Evolutionary conservation across 2,113 vertebrate genomes (phyloP), one percentile per base, ranked within the genome.

Genomic region (Regulus satrapa): DNA sequence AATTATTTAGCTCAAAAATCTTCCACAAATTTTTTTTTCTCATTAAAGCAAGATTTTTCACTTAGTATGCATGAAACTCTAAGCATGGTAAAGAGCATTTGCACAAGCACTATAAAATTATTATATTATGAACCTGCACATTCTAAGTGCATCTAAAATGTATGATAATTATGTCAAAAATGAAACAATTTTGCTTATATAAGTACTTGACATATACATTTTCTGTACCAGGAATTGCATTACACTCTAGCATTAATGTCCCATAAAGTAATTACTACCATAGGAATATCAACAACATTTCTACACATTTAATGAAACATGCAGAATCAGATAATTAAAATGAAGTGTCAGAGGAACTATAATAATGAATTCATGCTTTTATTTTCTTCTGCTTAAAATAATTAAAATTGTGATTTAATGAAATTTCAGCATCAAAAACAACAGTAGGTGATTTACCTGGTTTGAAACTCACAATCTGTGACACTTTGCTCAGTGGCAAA

Each of bases 271-370:
- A 6, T 63, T 88, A 72, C 48, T 88, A 63, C 8, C 31, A 28
- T 1, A 88, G 71, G 52, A 79, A 64, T 67, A 56, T 40, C 85
- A 92, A 56, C 84, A 91, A 43, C n/a, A 56, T 89, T 71, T 85
- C 68, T 23, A 63, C n/a, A 55, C 18, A 29, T 74, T 82, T 63
- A 87, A 26, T 43, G 48, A 58, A 89, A 75, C 38, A 34, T 14
- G 26, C 8, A 92, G 43, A 69, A 89, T 55, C 43, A 79, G 52
- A 68, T 72, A 18, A 56, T 83, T 80, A 66, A 88, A 88, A 83
- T 36, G n/a, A 79, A 76, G 13, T 59, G 20, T 66, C 41, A 73
- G 45, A 68, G 32, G 49, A 92, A 82, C 8, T 18, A 34, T 28
- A 49, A 38, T 52, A 59, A 85, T 0, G 3, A 67, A 75, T 64